Evolutionary conservation across 2,797 vertebrate species (phyloP).

Genomic region (Craterocephalus amniculus): DNA sequence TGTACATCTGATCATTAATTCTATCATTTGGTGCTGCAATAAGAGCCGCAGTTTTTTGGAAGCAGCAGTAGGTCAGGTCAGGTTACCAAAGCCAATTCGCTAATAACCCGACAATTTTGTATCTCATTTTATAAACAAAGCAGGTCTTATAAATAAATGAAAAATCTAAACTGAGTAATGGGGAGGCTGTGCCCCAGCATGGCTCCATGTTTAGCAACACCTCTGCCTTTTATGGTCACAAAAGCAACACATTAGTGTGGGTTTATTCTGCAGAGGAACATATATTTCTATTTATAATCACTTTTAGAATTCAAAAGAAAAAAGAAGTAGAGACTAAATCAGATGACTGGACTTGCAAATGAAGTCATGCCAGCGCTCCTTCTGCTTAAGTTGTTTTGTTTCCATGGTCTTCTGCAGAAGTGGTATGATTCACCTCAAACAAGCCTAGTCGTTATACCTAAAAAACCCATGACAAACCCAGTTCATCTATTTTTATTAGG

Average conservation of each 20-base stretch:
- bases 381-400: constrained; percentile 27
- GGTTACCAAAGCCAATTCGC: too few relatives aligned
- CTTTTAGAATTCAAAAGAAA: not conserved
- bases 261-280: not conserved
- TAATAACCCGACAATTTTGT: too few relatives aligned
- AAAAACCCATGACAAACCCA: too few relatives aligned
- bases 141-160: too few relatives aligned
- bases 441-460: too few relatives aligned
- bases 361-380: not conserved
- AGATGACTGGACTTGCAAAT: constrained; percentile 7
- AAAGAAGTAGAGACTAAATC: not conserved
- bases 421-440: constrained; percentile 16
- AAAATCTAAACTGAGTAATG: too few relatives aligned
- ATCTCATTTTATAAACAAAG: too few relatives aligned
- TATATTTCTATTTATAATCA: not conserved
- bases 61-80: too few relatives aligned
- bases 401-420: constrained; percentile 23
- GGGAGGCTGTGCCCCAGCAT: not conserved
- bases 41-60: too few relatives aligned
- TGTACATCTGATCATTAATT: too few relatives aligned
- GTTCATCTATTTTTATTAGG: not conserved
- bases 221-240: not conserved
- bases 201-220: not conserved
- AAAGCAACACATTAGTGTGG: not conserved
- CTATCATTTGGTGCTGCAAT: too few relatives aligned